Conservation (phyloP, 2,113 vertebrate species). For the Agapornis roseicollis region DNA sequence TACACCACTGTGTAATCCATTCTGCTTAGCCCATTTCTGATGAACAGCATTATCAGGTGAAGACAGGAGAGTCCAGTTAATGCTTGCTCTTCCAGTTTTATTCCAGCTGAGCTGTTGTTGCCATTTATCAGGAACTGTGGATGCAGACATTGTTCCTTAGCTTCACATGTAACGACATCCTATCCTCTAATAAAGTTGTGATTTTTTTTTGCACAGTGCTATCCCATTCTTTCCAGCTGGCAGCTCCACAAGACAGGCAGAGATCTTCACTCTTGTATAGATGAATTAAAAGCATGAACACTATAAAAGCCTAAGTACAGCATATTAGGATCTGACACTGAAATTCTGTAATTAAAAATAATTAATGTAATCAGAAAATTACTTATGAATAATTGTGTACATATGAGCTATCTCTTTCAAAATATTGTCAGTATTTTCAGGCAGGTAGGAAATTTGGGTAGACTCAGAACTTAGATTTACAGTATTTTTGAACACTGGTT, state of each 20-base stretch:
- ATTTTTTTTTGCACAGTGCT: neutral
- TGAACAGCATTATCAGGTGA: accelerated
- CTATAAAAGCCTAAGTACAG: neutral
- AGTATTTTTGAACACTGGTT: neutral
- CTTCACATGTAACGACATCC: no score
- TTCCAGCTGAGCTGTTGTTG: neutral
- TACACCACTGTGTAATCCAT: neutral
- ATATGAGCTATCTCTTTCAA: neutral
- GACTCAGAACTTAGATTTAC: neutral
- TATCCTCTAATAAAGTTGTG: neutral
- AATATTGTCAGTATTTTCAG: neutral
- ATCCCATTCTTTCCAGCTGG: neutral
- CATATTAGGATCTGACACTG: neutral
- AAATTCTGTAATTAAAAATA: neutral
- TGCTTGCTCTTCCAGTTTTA: neutral
- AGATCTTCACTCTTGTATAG: neutral
- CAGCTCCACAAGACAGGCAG: neutral
- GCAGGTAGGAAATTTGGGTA: neutral
- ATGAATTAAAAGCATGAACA: neutral
- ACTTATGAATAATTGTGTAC: neutral
- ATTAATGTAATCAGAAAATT: neutral
- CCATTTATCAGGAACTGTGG: neutral
- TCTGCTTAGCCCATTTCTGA: neutral
- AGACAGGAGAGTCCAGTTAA: neutral
- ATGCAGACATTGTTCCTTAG: neutral